Base-by-base conservation (phyloP, 1,140 invertebrate species). In the Heliconius melpomene region DNA sequence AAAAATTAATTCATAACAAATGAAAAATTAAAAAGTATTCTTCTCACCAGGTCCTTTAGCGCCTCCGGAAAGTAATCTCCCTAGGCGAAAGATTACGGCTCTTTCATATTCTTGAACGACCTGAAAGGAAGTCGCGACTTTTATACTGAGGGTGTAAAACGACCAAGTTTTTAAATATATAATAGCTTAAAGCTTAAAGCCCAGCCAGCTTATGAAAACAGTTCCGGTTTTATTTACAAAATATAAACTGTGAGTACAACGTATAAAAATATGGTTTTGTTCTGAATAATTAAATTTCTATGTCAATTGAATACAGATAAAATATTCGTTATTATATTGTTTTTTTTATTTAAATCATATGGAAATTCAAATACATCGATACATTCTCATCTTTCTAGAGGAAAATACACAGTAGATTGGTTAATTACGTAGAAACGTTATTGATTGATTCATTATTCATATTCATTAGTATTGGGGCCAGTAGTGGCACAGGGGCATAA, bases 71-170 rank as follows among this genome's bases (percentile, higher is more conserved):
- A 98, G 94, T 32, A 98, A 95, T 73, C 98, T 95, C 40, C 98
- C 98, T 60, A 98, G 93, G 75, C 98, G 96, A 91, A 98, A 98
- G 90, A 98, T 98, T 60, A 98, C 98, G 20, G 98, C 98, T 82
- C 98, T 95, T 90, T 98, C 98, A 86, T 98, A 98, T 88, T 98
- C 98, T 89, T 98, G 97, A 26, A 98, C 98, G 20, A 98, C 97
- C 98, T 98, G 91, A 50, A 82, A 82, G 77, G 79, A 70, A 83
- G 2, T 73, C 78, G 72, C 54, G 26, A 8, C 16, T 74, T 32
- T 71, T 46, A 23, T 70, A 70, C n/a, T 6, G 32, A 40, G 71
- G 5, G n/a, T 36, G 38, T n/a, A 72, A 72, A 40, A 38, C 29
- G 71, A 23, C 60, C 60, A 29, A 26, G 26, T 52, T 52, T 66